A percentile compares a stretch with the other conserved stretches of the same genome.
phyloP scores from a whole-genome alignment of 2,113 vertebrate species.

The Peromyscus californicus region DNA sequence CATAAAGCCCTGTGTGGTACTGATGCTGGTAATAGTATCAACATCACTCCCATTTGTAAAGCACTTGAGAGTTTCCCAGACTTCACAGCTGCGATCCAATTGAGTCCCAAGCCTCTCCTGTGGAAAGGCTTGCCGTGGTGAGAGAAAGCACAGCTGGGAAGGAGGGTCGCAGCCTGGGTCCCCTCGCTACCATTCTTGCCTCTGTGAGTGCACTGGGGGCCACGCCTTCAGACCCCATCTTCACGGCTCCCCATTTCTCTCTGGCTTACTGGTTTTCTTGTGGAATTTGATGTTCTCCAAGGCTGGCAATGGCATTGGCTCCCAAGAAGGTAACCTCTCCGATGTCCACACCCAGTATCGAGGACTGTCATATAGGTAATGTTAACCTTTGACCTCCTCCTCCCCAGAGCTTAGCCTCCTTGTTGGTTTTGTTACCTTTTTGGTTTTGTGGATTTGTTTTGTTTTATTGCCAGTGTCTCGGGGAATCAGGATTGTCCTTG shows the following conservation, averaged over 20 bases:
- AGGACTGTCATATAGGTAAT: slow-evolving; percentile 95
- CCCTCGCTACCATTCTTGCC: background rate
- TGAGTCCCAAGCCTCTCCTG: background rate
- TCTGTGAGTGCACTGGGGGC: fast-evolving
- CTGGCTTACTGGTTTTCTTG: slow-evolving; percentile 28
- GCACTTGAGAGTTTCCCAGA: background rate
- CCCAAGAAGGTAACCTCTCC: slow-evolving; percentile 85
- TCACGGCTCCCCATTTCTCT: background rate
- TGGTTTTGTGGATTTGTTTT: background rate
- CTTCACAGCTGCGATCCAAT: background rate
- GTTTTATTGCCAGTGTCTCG: background rate
- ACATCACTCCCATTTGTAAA: background rate
- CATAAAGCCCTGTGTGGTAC: background rate
- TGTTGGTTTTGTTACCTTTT: background rate
- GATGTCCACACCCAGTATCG: slow-evolving; percentile 90
- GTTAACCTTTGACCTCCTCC: background rate
- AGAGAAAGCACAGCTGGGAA: background rate
- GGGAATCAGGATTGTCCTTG: background rate
- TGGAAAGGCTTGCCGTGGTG: background rate
- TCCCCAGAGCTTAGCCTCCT: background rate
- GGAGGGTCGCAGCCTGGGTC: fast-evolving
- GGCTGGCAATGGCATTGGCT: slow-evolving; percentile 94
- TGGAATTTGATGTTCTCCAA: slow-evolving; percentile 82
- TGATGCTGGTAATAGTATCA: background rate
- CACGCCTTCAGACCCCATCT: fast-evolving